These are phyloP conservation scores for Spea bombifrons DNA, from an alignment of 2,113 vertebrate genomes.

Conservation along the genomic window DNA sequence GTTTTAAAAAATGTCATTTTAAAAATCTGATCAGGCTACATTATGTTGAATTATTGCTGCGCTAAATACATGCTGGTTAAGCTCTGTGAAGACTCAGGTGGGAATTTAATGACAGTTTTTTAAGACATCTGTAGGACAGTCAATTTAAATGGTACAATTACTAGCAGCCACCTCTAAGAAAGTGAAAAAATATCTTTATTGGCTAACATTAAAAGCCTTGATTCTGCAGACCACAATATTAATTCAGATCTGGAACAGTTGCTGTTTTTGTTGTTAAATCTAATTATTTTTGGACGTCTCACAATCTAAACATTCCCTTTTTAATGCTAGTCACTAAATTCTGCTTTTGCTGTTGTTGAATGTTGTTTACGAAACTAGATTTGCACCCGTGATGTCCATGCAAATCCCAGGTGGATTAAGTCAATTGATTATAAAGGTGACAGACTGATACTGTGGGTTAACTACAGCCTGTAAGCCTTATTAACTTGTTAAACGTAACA, in stretches of 20 bases:
- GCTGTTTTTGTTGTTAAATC: slow-evolving; percentile 36
- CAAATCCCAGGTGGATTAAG: slow-evolving; percentile 17
- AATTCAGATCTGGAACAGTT: slow-evolving; percentile 8
- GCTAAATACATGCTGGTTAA: too few relatives aligned
- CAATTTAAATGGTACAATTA: too few relatives aligned
- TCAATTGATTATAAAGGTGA: slow-evolving; percentile 14
- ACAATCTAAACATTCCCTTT: slow-evolving; percentile 35
- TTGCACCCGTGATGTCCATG: not conserved
- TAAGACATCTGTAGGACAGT: too few relatives aligned
- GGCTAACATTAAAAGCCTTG: too few relatives aligned
- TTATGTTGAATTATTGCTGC: too few relatives aligned
- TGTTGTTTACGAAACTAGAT: not conserved
- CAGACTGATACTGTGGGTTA: not conserved
- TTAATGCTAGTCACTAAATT: slow-evolving; percentile 11
- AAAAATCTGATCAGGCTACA: too few relatives aligned
- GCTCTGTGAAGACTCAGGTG: too few relatives aligned
- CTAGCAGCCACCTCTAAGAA: too few relatives aligned
- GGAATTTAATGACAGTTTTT: too few relatives aligned
- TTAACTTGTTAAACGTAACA: not conserved
- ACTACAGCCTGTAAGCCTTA: not conserved
- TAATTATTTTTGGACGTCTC: slow-evolving; percentile 32
- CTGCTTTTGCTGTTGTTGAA: not conserved
- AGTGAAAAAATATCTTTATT: too few relatives aligned
- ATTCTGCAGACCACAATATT: not conserved
- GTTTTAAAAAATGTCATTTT: too few relatives aligned